Conservation (phyloP, 2,888 invertebrate genomes). For the Catocala fraxini region DNA sequence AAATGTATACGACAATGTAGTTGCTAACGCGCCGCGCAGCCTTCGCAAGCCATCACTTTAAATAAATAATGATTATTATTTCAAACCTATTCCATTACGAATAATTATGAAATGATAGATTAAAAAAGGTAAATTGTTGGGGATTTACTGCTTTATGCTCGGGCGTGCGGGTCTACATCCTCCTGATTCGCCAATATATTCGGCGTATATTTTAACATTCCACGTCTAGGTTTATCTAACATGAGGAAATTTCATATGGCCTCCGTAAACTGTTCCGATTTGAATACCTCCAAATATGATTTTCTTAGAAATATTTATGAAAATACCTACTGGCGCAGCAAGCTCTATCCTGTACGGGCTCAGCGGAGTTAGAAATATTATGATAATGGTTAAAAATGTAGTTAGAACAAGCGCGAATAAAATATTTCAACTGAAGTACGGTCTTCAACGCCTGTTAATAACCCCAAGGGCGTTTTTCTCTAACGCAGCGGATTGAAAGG, state of each 20-base stretch:
- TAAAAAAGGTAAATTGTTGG: neutral
- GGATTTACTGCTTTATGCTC: no score
- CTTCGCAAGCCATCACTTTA: neutral
- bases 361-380: no score
- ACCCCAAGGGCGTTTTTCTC: no score
- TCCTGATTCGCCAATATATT: conserved; percentile 1
- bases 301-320: conserved; percentile 3
- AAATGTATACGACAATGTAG: neutral
- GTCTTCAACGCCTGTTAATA: no score
- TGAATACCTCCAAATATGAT: conserved; percentile 5
- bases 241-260: conserved; percentile 4
- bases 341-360: conserved; percentile 1
- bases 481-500: no score
- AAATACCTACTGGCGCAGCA: neutral
- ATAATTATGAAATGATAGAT: neutral
- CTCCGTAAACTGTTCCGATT: neutral
- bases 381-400: no score
- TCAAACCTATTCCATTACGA: neutral
- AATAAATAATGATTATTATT: no score
- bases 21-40: neutral
- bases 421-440: no score
- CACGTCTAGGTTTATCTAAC: neutral
- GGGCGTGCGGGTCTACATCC: neutral
- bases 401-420: no score
- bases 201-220: neutral